Base-by-base conservation (phyloP, 2,113 vertebrate species). In the Hymenochirus boettgeri region DNA sequence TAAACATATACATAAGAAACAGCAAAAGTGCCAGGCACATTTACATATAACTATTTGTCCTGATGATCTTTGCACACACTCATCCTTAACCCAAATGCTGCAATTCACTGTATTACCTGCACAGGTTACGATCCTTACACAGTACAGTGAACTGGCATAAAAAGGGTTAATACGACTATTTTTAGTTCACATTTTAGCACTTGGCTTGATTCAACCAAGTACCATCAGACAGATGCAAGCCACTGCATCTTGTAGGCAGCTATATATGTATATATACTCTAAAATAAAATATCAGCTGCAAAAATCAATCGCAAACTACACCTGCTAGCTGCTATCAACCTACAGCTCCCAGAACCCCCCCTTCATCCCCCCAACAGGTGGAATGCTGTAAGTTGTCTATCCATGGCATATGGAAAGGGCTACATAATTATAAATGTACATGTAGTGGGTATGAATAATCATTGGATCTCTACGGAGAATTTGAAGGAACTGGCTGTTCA, bases 101-200 rank as follows among this genome's bases (percentile, higher is more conserved):
- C 13, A 22, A 42, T 24, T 22, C 50, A 25, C 19, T 39, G 15
- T 22, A 25, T 26, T 29, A 35, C 33, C 18, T n/a, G 22, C 1
- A 31, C 13, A 24, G 29, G 29, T 5, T 24, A 51, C 21, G 11
- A 42, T 15, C 4, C 61, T 24, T 19, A 27, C 27, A 33, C 21
- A 57, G 62, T 65, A 53, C 62, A 65, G 51, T 17, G 26, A 21
- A 3, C 35, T 17, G 52, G 39, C 13, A 15, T 42, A 2, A n/a
- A 42, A 5, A 42, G 13, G n/a, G n/a, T n/a, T n/a, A 22, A 18
- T 21, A 21, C 27, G 6, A 42, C 54, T 29, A 22, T 35, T n/a
- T n/a, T n/a, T n/a, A 4, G n/a, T 35, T 57, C 54, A 57, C 31
- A 57, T 57, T 42, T 15, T 42, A 5, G 3, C 39, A 9, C 17